Evolutionary conservation across 1,140 invertebrate genomes (phyloP), one percentile per base, ranked within the genome.

Genomic region (Meteorus sp.): DNA sequence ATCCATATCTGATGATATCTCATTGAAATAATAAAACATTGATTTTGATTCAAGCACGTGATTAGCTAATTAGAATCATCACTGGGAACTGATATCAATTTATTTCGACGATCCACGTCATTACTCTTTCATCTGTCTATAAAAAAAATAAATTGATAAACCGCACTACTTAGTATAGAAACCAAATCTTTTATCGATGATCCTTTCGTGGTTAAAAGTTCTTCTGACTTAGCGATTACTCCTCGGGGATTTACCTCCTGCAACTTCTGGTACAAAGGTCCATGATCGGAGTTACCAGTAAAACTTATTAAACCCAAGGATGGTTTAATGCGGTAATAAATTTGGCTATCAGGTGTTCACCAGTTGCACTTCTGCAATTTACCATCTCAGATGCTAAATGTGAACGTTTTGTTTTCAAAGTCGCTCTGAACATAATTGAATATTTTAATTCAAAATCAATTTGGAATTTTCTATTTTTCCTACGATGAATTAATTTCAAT

Each of bases 311-410:
- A 39, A n/a, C 3, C 35, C 13, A n/a, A 13, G 9, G 35, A 39
- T 13, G 15, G 35, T 39, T 39, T 39, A 39, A 39, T 39, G 35
- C 35, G 35, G 35, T 39, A 9, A 5, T 29, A 29, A 29, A 29
- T 29, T 29, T 29, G 4, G 9, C 27, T 29, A 29, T 29, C 27
- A 29, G 27, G 27, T 29, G 35, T 39, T 13, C 35, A 39, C 35
- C 35, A 39, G 35, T 39, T 39, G 35, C 35, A 39, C 35, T 39
- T 39, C 15, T 39, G 35, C 13, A 8, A 39, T 39, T 39, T 39
- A 39, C 15, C 15, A n/a, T 13, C 8, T n/a, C 11, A 15, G 8
- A 15, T 39, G 8, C 15, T n/a, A 7, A 39, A 39, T 13, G 8
- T 13, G 3, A 39, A 4, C 15, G 8, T n/a, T 11, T n/a, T 15